Base-by-base conservation (phyloP, 2,113 vertebrate genomes). In the Hypomesus transpacificus region DNA sequence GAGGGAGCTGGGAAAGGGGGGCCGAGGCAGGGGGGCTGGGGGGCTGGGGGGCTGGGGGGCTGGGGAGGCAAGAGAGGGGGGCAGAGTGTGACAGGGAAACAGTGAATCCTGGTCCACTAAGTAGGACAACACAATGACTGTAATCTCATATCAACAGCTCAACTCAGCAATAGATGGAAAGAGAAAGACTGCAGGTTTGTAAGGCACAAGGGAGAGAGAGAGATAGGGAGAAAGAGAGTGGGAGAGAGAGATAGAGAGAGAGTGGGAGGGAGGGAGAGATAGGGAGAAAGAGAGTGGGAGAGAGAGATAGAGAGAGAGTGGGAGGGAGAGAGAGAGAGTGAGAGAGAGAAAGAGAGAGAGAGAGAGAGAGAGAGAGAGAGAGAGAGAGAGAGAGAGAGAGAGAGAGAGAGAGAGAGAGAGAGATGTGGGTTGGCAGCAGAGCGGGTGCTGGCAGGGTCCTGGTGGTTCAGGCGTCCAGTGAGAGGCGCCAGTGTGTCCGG, bases 401-500 rank as follows among this genome's bases (percentile, higher is more conserved):
- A 58, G 46, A 63, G 51, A 39, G 71, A 56, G 60, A 14, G 14
- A 22, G 11, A 76, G 73, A 80, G 69, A 69, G 75, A 71, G 84
- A 81, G 88, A 88, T 89, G 86, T 90, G 86, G 82, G 82, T 87
- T 88, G 85, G 89, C 87, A 88, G 81, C 73, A 84, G 84, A 90
- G 84, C 77, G 77, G 77, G 90, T 85, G 90, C 88, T 92, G 90
- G 91, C 92, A 90, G 84, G 89, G 88, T 82, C 87, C 86, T 87
- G 73, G 88, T 92, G 93, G 91, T 93, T 94, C 93, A 91, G 93
- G 94, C 91, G 92, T 93, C 91, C 90, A 93, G 92, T 87, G 83
- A 84, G 92, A 93, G 94, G 94, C 94, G 93, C 94, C 94, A 91
- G 86, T 89, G 91, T 92, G 91, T 92, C 91, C 91, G 85, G 89